These are phyloP conservation scores for Erebia aethiops DNA, from an alignment of 2,888 invertebrate species.

Conservation along the genomic window DNA sequence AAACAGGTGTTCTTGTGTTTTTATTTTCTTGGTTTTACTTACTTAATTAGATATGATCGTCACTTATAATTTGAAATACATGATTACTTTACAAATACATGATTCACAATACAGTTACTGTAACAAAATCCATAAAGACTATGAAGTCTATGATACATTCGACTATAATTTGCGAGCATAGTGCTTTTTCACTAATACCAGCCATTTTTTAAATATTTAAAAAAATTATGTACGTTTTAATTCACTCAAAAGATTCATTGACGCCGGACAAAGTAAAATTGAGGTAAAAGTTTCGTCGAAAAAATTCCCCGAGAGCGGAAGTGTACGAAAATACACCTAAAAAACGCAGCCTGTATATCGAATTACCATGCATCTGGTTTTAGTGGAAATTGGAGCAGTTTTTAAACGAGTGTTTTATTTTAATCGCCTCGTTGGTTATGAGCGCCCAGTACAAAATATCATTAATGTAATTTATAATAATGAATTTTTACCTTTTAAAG, in stretches of 20 bases:
- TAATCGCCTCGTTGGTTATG: slow-evolving; percentile 39
- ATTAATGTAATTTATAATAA: slow-evolving; percentile 31
- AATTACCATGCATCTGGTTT: slow-evolving; percentile 53
- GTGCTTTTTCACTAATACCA: too few species aligned
- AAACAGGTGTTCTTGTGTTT: slow-evolving; percentile 1
- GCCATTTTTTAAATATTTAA: too few species aligned
- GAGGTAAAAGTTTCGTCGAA: slow-evolving; percentile 39
- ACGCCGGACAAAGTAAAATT: slow-evolving; percentile 37
- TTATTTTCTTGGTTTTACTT: neutral
- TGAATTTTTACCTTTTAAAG: slow-evolving; percentile 21
- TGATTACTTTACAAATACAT: too few species aligned
- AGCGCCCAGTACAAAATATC: slow-evolving; percentile 41
- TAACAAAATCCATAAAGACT: too few species aligned
- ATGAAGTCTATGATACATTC: too few species aligned
- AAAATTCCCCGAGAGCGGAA: slow-evolving; percentile 45
- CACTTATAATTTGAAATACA: too few species aligned
- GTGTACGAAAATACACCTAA: slow-evolving; percentile 50
- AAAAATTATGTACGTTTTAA: neutral
- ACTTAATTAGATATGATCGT: too few species aligned
- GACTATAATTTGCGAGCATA: too few species aligned
- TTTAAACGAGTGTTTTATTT: slow-evolving; percentile 40
- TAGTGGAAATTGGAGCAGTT: slow-evolving; percentile 45
- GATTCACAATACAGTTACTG: too few species aligned
- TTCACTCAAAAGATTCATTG: slow-evolving; percentile 18
- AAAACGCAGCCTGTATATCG: slow-evolving; percentile 49